A percentile compares a stretch with the other conserved stretches of the same genome.
phyloP scores from a whole-genome alignment of 2,113 vertebrate species.

The Carassius gibelio region DNA sequence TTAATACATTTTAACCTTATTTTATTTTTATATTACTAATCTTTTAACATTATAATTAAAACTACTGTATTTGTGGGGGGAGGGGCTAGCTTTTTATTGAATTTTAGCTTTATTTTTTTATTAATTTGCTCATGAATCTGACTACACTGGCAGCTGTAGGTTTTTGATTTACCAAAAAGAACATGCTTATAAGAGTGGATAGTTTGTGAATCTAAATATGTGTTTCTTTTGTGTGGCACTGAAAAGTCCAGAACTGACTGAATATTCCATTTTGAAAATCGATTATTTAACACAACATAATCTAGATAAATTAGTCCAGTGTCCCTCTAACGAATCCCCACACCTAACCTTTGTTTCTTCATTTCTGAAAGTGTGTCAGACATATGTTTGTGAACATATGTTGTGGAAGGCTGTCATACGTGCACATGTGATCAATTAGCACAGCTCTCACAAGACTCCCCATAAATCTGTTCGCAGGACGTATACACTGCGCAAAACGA shows the following conservation, averaged over 20 bases:
- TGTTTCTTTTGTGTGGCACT: not conserved
- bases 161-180: not conserved
- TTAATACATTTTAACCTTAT: too few species aligned
- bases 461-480: slow-evolving; percentile 37
- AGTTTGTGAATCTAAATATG: not conserved
- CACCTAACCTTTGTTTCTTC: not conserved
- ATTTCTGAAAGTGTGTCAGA: slow-evolving; percentile 37
- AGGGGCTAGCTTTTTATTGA: too few species aligned
- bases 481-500: slow-evolving; percentile 20
- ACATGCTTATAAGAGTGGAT: not conserved
- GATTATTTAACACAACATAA: not conserved
- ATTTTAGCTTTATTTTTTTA: not conserved
- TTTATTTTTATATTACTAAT: too few species aligned
- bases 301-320: not conserved
- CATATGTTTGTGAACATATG: slow-evolving; percentile 69
- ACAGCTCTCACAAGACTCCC: slow-evolving; percentile 36
- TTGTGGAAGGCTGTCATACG: slow-evolving; percentile 75
- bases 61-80: too few species aligned
- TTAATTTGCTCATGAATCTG: not conserved
- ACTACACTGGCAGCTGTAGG: not conserved
- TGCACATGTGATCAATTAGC: slow-evolving; percentile 57
- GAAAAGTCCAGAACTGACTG: not conserved
- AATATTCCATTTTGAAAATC: not conserved
- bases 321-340: not conserved
- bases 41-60: too few species aligned